Conservation (phyloP, 2,888 invertebrate species). For the Schizaphis graminum region DNA sequence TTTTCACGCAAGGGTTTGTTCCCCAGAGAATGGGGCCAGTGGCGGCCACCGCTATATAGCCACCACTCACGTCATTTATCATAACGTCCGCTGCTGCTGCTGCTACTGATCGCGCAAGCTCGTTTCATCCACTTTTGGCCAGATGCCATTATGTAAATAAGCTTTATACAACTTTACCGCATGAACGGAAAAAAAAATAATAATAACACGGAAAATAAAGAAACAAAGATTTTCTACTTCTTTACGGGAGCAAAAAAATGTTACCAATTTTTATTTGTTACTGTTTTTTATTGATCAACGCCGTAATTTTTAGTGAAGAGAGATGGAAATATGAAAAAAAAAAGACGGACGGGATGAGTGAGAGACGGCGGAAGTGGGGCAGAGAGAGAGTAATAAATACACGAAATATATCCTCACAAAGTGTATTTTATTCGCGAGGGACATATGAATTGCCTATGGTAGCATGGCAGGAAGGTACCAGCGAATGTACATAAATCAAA, state of each 20-base stretch:
- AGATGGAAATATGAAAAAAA: not conserved
- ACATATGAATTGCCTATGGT: conserved; percentile 49
- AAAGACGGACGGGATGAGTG: not conserved
- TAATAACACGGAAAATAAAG: conserved; percentile 22
- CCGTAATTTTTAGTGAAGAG: not conserved
- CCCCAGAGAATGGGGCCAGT: conserved; percentile 36
- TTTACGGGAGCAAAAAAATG: conserved; percentile 24
- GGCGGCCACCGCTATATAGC: not conserved
- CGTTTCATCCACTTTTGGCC: conserved; percentile 58
- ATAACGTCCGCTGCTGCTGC: conserved; percentile 31
- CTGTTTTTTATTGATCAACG: conserved; percentile 56
- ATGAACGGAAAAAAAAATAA: conserved; percentile 20
- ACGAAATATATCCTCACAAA: conserved; percentile 60
- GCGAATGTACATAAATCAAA: conserved; percentile 56
- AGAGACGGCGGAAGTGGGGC: no score
- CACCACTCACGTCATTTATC: conserved; percentile 56
- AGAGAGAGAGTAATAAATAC: conserved; percentile 46
- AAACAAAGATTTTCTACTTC: conserved; percentile 33
- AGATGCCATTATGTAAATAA: conserved; percentile 64
- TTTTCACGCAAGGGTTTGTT: conserved; percentile 44
- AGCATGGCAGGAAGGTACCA: not conserved
- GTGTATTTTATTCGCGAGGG: conserved; percentile 62
- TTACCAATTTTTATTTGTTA: conserved; percentile 54
- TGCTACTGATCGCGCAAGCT: conserved; percentile 47
- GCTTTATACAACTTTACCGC: conserved; percentile 32